Conservation (phyloP, 1,140 invertebrate species). For the Temnothorax nylanderi region DNA sequence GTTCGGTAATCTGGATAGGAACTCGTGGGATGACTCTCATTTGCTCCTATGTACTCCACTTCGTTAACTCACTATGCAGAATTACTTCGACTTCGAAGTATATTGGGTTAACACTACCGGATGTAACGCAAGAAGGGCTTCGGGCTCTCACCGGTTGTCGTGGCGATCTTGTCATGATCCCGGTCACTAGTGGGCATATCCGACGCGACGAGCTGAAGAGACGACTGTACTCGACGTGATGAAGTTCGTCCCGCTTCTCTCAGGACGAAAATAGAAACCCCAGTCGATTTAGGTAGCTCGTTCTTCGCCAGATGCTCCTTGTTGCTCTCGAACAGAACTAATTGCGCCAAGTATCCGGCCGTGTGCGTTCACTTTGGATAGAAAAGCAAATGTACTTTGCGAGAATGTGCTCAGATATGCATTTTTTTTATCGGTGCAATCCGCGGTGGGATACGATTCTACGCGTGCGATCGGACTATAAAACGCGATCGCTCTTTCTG, state of each 20-base stretch:
- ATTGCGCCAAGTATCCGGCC: background rate
- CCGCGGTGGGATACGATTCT: constrained; percentile 7
- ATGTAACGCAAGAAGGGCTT: constrained; percentile 19
- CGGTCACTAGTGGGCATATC: constrained; percentile 70
- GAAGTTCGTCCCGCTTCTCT: constrained; percentile 17
- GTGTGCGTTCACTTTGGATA: background rate
- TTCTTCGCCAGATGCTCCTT: background rate
- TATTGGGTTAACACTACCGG: background rate
- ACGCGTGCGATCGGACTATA: background rate
- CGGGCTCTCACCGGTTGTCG: constrained; percentile 73
- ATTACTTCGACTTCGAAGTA: background rate
- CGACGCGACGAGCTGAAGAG: constrained; percentile 7
- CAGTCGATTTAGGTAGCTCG: background rate
- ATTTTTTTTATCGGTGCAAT: background rate
- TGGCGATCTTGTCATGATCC: constrained; percentile 63
- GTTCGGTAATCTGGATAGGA: background rate
- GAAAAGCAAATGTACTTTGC: background rate
- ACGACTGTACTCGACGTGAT: constrained; percentile 34
- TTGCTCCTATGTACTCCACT: background rate
- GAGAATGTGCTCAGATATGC: background rate
- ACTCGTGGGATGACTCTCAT: background rate
- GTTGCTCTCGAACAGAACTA: background rate
- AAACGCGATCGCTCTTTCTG: constrained; percentile 51
- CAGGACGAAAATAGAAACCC: constrained; percentile 43
- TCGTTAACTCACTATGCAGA: constrained; percentile 12